Base-by-base conservation (phyloP, 2,888 invertebrate species). In the Brachyptera putata region DNA sequence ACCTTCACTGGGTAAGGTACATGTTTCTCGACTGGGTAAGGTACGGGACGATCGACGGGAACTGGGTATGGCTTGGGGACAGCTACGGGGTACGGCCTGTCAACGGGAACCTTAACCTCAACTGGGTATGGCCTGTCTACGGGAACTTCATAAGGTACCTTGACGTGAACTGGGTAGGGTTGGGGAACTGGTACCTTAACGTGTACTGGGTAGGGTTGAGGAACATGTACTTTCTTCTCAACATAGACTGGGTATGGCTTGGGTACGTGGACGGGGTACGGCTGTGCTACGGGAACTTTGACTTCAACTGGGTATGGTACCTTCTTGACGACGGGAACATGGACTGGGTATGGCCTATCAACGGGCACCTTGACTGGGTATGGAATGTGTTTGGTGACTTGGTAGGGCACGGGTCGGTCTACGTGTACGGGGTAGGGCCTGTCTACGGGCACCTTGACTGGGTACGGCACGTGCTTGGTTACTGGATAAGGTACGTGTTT, bases 381-480 rank as follows among this genome's bases (percentile, higher is more conserved):
- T 66, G 89, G 89, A 64, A 89, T 85, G 74, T 87, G 89, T 79
- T 89, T 90, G 73, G 87, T 80, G 58, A 89, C 86, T 69, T 84
- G 81, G 30, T 58, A 57, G 13, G 63, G 63, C 7, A 50, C 50
- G 26, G 26, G 30, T 7, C 50, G 43, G 7, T 43, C 22, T 11
- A 61, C 60, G 13, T 60, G 57, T 2, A 63, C 60, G 18, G 63
- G 63, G 3, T 46, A 43, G 3, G 50, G 50, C 13, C 50, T 24
- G 30, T 50, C 50, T 2, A 50, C 50, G 50, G 50, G 50, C 5
- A 63, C 61, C n/a, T 60, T 56, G n/a, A 84, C 84, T 25, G 88
- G 83, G 76, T 89, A 89, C 22, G 89, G 90, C 24, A 90, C 84
- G 73, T 89, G 89, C 70, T 90, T 89, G 1, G 58, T 57, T 5